Base-by-base conservation (phyloP, 2,797 vertebrate genomes). In the Sebastes oblongus region DNA sequence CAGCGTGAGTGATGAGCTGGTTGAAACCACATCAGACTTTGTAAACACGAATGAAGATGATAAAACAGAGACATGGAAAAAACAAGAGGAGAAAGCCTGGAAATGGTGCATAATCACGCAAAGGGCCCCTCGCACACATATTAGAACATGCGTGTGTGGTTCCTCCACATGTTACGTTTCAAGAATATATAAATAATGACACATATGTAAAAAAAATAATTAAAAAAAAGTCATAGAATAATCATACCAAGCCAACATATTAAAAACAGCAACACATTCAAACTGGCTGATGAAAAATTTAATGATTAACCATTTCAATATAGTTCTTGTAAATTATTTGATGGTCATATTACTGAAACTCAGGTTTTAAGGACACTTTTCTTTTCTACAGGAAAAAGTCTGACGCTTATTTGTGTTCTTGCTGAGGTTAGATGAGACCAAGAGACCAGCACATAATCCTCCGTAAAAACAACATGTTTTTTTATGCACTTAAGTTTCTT, bases 21-120 rank as follows among this genome's bases (percentile, higher is more conserved):
- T 82, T 74, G 20, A 81, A 89, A 87, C 86, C 83, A 88, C 86
- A 90, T 88, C 77, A 85, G 83, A 82, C 83, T 82, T 81, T 84
- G 77, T 78, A 86, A 91, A 91, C 59, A 81, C 27, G 8, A 66
- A 73, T 72, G 59, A 78, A 83, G 66, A 89, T 68, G 68, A 74
- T 75, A 73, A 80, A 92, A 86, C 75, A 88, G 65, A 30, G 50
- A 64, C 30, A 46, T 65, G 82, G 71, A 61, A 88, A 82, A 85
- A 86, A 85, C 73, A 86, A 72, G 52, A 52, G 56, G 59, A 67
- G 59, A 86, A 88, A 32, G 75, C 34, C 59, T 77, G 72, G 66
- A 55, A 88, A 77, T 71, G 55, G 50, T 77, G 20, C 76, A 62
- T 29, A 61, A 73, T 75, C 73, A 85, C 56, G 56, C 84, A 87